Conservation (phyloP, 2,888 invertebrate genomes). For the Drosophila hamatofila region DNA sequence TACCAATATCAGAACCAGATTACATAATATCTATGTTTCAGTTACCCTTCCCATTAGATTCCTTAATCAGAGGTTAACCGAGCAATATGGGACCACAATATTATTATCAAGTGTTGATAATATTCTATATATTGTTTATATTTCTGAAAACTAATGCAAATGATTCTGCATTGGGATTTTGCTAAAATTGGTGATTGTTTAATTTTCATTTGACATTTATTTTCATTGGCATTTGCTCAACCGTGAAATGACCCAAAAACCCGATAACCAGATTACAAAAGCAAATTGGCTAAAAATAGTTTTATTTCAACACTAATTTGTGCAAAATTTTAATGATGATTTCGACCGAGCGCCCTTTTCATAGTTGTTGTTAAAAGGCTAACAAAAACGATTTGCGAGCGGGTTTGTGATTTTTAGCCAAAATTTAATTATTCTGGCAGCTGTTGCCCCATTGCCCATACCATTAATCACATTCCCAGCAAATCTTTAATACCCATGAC, state of each 20-base stretch:
- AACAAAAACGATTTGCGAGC: constrained; percentile 50
- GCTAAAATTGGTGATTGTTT: constrained; percentile 14
- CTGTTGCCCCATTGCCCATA: constrained; percentile 49
- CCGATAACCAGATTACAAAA: constrained; percentile 47
- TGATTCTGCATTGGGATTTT: constrained; percentile 13
- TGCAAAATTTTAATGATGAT: constrained; percentile 70
- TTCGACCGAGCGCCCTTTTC: constrained; percentile 43
- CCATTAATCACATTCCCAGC: constrained; percentile 69
- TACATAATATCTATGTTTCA: neutral
- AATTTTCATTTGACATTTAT: constrained; percentile 47
- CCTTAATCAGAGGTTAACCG: too few relatives aligned
- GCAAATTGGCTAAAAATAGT: constrained; percentile 67
- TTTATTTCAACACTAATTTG: constrained; percentile 76
- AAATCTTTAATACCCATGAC: constrained; percentile 38
- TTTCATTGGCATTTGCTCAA: constrained; percentile 49
- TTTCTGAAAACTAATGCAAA: neutral
- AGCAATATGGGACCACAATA: too few relatives aligned
- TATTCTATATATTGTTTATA: neutral
- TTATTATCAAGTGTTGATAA: neutral
- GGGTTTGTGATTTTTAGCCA: constrained; percentile 62
- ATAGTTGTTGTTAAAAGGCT: constrained; percentile 52
- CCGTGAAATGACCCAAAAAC: constrained; percentile 61
- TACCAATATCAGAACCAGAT: neutral
- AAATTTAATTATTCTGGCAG: constrained; percentile 75
- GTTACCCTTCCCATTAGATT: neutral